Conservation (phyloP, 1,140 invertebrate species). For the Galendromus occidentalis region DNA sequence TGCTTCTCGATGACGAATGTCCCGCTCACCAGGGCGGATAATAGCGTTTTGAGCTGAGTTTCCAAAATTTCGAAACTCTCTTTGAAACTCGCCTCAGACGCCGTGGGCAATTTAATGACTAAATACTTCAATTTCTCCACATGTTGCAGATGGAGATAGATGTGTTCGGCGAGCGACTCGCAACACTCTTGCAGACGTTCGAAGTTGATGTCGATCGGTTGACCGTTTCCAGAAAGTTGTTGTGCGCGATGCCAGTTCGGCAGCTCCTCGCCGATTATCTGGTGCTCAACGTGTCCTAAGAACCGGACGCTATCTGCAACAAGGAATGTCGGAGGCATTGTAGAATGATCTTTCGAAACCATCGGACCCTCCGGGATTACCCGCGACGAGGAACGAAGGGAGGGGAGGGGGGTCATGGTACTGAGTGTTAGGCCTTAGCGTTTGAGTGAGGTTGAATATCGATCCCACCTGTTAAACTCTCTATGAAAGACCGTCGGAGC, state of each 20-base stretch:
- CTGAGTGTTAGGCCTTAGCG: no score
- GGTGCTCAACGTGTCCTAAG: constrained; percentile 48
- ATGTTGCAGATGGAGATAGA: constrained; percentile 66
- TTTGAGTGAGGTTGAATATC: no score
- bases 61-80: constrained; percentile 44
- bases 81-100: constrained; percentile 35
- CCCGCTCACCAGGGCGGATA: constrained; percentile 28
- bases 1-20: constrained; percentile 95
- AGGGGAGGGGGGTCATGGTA: no score
- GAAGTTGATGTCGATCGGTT: constrained; percentile 52
- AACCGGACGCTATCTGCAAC: constrained; percentile 40
- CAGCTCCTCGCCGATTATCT: constrained; percentile 68
- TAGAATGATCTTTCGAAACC: no score
- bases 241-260: constrained; percentile 85
- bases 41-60: constrained; percentile 29
- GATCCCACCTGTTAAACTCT: not conserved
- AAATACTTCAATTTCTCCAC: constrained; percentile 53
- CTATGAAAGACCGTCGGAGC: not conserved
- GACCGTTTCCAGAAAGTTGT: constrained; percentile 74
- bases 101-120: constrained; percentile 39
- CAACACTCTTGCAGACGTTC: constrained; percentile 85
- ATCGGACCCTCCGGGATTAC: no score
- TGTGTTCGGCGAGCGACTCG: constrained; percentile 65
- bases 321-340: no score
- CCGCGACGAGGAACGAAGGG: no score